Evolutionary conservation across 2,888 invertebrate genomes (phyloP), one percentile per base, ranked within the genome.

Genomic region (Perizoma affinitatum): DNA sequence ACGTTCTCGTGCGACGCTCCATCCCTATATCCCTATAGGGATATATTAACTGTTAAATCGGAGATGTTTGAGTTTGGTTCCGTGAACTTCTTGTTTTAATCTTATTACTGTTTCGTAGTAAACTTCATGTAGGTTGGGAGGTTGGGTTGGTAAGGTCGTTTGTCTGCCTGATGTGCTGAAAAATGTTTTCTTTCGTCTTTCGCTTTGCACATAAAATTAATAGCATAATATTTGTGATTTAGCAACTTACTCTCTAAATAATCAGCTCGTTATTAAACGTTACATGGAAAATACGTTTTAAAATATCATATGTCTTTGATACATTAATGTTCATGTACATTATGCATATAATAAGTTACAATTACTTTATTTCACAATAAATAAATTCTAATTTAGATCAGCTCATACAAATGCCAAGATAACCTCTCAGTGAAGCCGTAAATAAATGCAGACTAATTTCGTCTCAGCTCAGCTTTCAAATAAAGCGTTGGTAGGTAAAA

Each of bases 381-480:
- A 22, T 45, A 72, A 80, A 76, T 79, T 79, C 78, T 77, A 81
- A 83, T 82, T 83, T 83, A 75, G 77, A 74, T 80, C 68, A 69
- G 67, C 69, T 67, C 56, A 74, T 74, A 78, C 78, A 74, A 78
- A 76, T 74, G 74, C 73, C 67, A 68, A 74, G 73, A 74, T 84
- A 83, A 85, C 73, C 75, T 74, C 72, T 73, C 74, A 72, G 71
- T 69, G 66, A 74, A 74, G 72, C 73, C 77, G 76, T 81, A 78
- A 81, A 81, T 78, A 79, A 75, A 75, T 76, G 74, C 68, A 71
- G 69, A 70, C 69, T 78, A 74, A 74, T 77, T 75, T 69, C 64
- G 65, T 43, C 67, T 58, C 52, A 50, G 50, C 60, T 66, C 58
- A 42, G 52, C 54, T 59, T 61, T 66, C 63, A 66, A 62, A 63